Conservation (phyloP, 1,140 invertebrate species). For the Ceratosolen fusciceps region DNA sequence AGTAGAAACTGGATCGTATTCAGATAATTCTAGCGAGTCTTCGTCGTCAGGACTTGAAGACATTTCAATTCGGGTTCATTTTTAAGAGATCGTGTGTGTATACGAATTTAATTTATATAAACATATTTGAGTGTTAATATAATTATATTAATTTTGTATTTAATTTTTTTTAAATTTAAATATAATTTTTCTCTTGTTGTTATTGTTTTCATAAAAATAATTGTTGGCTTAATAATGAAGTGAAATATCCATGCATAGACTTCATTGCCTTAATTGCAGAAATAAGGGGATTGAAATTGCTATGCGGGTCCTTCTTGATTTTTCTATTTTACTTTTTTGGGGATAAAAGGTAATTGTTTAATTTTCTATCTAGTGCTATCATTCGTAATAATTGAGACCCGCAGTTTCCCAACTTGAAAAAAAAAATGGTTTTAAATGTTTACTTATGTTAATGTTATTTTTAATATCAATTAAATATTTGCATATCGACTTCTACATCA, state of each 20-base stretch:
- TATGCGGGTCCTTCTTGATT: constrained; percentile 27
- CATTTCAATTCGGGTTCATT: constrained; percentile 64
- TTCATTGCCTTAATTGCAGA: constrained; percentile 30
- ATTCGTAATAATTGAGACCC: constrained; percentile 36
- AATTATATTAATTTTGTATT: no score
- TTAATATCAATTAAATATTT: no score
- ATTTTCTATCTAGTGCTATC: constrained; percentile 1
- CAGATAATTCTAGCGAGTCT: constrained; percentile 67
- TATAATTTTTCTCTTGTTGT: neutral
- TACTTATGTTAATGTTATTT: no score
- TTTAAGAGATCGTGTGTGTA: no score
- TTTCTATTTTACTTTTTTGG: neutral
- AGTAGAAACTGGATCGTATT: constrained; percentile 57
- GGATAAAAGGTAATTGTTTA: no score
- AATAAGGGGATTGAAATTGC: neutral
- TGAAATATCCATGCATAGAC: neutral
- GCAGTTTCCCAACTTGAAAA: neutral
- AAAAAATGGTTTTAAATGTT: no score
- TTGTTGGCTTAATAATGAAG: neutral
- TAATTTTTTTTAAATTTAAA: no score
- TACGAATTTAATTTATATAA: no score
- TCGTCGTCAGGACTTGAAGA: constrained; percentile 46
- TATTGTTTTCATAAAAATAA: constrained; percentile 35
- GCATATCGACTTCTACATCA: no score
- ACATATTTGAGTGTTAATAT: no score